These are phyloP conservation scores for Bombus pyrosoma DNA, from an alignment of 1,140 invertebrate species.

Conservation along the genomic window DNA sequence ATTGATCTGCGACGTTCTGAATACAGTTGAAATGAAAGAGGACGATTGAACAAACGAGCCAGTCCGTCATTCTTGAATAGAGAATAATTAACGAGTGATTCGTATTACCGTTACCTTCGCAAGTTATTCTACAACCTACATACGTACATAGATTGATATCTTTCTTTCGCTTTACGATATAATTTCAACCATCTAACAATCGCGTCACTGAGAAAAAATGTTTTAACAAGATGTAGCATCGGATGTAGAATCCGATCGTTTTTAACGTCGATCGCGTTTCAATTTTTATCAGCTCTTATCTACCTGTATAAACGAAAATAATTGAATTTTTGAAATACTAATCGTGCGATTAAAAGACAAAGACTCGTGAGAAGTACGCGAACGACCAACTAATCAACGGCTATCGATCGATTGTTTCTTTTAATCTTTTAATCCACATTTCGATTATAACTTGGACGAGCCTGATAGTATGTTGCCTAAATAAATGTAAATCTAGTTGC, in stretches of 20 bases:
- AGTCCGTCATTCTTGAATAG: background rate
- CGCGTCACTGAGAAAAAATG: background rate
- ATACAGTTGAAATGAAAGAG: constrained; percentile 6
- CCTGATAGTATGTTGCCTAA: background rate
- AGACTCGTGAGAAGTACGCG: background rate
- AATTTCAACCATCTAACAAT: background rate
- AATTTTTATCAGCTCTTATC: background rate
- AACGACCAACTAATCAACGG: background rate
- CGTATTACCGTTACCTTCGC: background rate
- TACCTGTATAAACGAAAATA: background rate
- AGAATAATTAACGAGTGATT: background rate
- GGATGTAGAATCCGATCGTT: background rate
- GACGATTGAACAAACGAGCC: background rate
- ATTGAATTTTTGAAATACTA: background rate
- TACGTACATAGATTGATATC: background rate
- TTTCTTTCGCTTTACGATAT: background rate
- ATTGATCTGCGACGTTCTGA: background rate
- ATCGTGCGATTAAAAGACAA: background rate
- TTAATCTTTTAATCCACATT: too few relatives aligned
- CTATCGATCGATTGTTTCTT: background rate
- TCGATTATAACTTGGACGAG: background rate
- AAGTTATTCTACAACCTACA: background rate
- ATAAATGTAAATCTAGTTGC: background rate
- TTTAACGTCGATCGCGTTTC: background rate
- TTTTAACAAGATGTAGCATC: background rate